Percentiles rank a stretch among this genome's conserved stretches.
These are phyloP conservation scores for Cyanoramphus novaezelandiae DNA, from an alignment of 2,113 vertebrate genomes.

Conservation along the genomic window DNA sequence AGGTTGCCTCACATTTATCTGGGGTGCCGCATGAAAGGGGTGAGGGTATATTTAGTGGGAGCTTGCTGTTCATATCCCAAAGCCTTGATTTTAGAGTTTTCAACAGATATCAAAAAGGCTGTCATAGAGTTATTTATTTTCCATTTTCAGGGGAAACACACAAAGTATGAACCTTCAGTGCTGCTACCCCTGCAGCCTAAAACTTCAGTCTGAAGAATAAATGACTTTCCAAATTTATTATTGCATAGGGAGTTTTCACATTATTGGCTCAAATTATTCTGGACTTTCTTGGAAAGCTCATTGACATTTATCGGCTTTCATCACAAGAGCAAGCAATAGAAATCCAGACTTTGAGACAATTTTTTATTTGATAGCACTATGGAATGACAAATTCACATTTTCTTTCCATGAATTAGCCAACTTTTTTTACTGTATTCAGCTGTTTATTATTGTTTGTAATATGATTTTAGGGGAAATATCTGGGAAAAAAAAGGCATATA, in stretches of 20 bases:
- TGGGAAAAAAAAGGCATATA: accelerated
- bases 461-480: neutral
- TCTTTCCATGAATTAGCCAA: neutral
- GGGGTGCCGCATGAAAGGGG: neutral
- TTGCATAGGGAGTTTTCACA: neutral
- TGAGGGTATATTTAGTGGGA: neutral
- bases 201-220: neutral
- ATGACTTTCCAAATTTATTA: neutral
- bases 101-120: neutral
- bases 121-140: neutral
- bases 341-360: neutral
- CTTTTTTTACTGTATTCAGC: neutral
- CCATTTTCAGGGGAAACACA: neutral
- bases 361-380: neutral
- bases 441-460: neutral
- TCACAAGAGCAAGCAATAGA: neutral
- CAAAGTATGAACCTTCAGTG: neutral
- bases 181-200: neutral
- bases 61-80: neutral
- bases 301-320: neutral
- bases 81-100: neutral
- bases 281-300: neutral
- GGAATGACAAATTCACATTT: neutral
- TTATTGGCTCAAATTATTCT: neutral
- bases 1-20: neutral